Conservation (phyloP, 2,888 invertebrate species). For the Spodoptera littoralis region DNA sequence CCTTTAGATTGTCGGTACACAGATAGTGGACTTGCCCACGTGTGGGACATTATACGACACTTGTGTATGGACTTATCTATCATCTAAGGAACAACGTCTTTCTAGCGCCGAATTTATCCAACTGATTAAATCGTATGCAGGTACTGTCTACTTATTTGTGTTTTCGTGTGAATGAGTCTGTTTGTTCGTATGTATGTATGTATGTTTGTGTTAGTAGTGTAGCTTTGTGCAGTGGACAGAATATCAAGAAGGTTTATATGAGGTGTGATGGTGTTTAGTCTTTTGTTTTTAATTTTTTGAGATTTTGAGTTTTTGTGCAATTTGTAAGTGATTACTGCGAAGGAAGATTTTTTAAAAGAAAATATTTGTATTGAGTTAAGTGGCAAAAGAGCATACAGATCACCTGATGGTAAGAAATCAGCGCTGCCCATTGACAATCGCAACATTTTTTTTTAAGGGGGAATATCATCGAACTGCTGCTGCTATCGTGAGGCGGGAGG, state of each 20-base stretch:
- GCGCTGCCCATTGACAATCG: too few relatives aligned
- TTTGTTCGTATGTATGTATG: slow-evolving; percentile 45
- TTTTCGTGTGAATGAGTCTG: slow-evolving; percentile 58
- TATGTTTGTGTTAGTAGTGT: slow-evolving; percentile 20
- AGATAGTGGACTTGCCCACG: slow-evolving; percentile 70
- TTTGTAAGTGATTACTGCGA: too few relatives aligned
- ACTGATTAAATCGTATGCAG: slow-evolving; percentile 61
- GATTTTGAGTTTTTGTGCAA: neutral
- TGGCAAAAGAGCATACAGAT: too few relatives aligned
- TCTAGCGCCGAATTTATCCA: slow-evolving; percentile 77
- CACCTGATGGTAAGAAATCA: too few relatives aligned
- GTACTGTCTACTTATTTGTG: slow-evolving; percentile 33
- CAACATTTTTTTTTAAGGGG: too few relatives aligned
- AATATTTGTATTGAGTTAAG: too few relatives aligned
- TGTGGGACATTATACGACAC: slow-evolving; percentile 79
- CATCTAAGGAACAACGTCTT: slow-evolving; percentile 77
- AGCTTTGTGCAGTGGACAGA: slow-evolving; percentile 36
- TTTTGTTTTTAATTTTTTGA: neutral
- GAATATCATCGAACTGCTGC: too few relatives aligned
- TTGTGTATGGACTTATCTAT: slow-evolving; percentile 75
- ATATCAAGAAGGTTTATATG: slow-evolving; percentile 25
- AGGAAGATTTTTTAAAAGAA: too few relatives aligned
- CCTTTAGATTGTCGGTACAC: slow-evolving; percentile 56
- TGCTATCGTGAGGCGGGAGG: too few relatives aligned
- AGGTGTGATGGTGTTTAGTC: slow-evolving; percentile 17